phyloP scores from a whole-genome alignment of 2,797 vertebrate species.

The Hyperoplus immaculatus region DNA sequence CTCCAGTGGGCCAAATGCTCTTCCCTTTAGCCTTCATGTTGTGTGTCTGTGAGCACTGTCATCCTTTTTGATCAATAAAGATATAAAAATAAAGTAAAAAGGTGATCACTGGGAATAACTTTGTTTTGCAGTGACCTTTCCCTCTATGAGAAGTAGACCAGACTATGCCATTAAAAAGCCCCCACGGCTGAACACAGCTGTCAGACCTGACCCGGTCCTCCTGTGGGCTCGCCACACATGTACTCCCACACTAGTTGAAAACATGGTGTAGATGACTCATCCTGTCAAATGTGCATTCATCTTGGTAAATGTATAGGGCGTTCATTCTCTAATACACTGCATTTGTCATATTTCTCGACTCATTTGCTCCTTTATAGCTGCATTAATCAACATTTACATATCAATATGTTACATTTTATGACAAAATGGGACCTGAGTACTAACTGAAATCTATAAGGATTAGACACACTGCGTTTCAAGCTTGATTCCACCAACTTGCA shows the following conservation, averaged over 20 bases:
- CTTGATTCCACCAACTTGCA: too few relatives aligned
- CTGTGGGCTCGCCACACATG: background rate
- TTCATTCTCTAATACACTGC: background rate
- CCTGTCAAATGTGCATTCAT: background rate
- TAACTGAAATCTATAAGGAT: too few relatives aligned
- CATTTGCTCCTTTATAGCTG: background rate
- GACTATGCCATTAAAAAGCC: background rate
- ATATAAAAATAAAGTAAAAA: background rate
- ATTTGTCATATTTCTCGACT: background rate
- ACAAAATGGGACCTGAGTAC: too few relatives aligned
- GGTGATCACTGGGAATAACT: background rate
- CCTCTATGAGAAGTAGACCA: conserved; percentile 7
- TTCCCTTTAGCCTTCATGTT: background rate
- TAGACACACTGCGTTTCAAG: too few relatives aligned
- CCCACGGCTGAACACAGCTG: conserved; percentile 3
- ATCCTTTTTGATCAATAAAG: too few relatives aligned
- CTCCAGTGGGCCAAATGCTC: background rate
- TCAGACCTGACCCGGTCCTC: conserved; percentile 7
- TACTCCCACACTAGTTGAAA: background rate
- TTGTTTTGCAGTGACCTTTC: conserved; percentile 19
- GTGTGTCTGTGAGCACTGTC: background rate
- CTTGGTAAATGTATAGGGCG: background rate
- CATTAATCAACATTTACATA: too few relatives aligned
- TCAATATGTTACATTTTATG: too few relatives aligned
- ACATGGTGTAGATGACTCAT: conserved; percentile 2